Base-by-base conservation (phyloP, 2,888 invertebrate species). In the Pycnomerus fuliginosus region DNA sequence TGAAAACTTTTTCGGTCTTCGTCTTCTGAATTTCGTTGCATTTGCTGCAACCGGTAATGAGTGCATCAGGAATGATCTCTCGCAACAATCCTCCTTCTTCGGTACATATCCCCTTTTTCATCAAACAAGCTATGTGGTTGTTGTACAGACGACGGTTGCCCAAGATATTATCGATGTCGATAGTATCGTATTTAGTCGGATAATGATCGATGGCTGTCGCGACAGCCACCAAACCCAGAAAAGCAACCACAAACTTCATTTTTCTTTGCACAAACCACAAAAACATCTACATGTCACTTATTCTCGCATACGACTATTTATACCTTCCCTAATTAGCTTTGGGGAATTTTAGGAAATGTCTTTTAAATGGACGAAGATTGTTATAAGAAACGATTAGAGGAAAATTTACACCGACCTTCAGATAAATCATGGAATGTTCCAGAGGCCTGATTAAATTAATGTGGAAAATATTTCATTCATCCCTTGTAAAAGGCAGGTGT, bases 21-120 rank as follows among this genome's bases (percentile, higher is more conserved):
- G 61, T 68, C 66, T 79, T 81, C 65, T 84, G 83, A 16, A 76
- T 72, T 16, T 77, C 77, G 10, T 75, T 79, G 60, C 84, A 84
- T 60, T 80, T 83, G 22, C 61, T 64, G 61, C 84, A 84, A 49
- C 78, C 79, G 38, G 80, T 80, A 44, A 74, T 67, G 36, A 84
- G 77, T 1, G 84, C 84, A 58, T 84, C 84, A 1, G 84, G 83
- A 1, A 84, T 70, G 45, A 78, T 79, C 16, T 74, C 83, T 28
- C 48, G 48, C 25, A 57, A 40, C 11, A 42, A 17, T 5, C 15
- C 29, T 24, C 42, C 49, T 82, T 83, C 72, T 33, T 42, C 49
- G 14, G 15, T 42, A 25, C 49, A 49, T 15, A 16, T 30, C 16
- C 49, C 49, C 8, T 32, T 33, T 10, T 49, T 40, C 31, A 49